Conservation (phyloP, 1,140 invertebrate genomes). For the Alviniconcha marisindica region DNA sequence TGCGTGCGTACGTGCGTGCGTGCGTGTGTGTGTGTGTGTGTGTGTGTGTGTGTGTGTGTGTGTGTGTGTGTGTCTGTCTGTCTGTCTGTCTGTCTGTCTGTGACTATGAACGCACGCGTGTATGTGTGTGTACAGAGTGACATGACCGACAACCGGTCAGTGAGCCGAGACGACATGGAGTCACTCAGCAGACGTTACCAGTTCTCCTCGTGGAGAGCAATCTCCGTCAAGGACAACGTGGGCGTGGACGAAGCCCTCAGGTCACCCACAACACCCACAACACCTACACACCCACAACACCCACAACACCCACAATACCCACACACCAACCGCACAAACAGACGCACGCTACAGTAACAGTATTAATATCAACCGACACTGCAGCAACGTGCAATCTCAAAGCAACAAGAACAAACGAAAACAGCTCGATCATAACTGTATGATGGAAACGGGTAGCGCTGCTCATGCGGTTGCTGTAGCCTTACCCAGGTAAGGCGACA, state of each 20-base stretch:
- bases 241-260: constrained; percentile 34
- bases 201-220: constrained; percentile 6
- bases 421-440: too few species aligned
- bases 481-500: too few species aligned
- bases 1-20: background rate
- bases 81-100: background rate
- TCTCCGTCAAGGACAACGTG: constrained; percentile 34
- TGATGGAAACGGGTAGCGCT: too few species aligned
- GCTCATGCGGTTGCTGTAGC: too few species aligned
- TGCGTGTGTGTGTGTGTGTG: background rate
- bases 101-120: background rate
- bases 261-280: background rate
- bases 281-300: too few species aligned
- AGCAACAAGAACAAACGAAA: too few species aligned
- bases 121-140: constrained; percentile 24
- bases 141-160: constrained; percentile 3
- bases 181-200: background rate
- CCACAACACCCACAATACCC: too few species aligned
- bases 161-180: background rate
- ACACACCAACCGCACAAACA: too few species aligned
- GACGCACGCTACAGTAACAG: too few species aligned
- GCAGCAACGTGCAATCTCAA: too few species aligned
- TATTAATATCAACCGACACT: too few species aligned
- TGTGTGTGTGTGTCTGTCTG: background rate
- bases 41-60: background rate